A percentile compares a stretch with the other conserved stretches of the same genome.
These are phyloP conservation scores for Nymphicus hollandicus DNA, from an alignment of 2,113 vertebrate genomes.

Conservation along the genomic window DNA sequence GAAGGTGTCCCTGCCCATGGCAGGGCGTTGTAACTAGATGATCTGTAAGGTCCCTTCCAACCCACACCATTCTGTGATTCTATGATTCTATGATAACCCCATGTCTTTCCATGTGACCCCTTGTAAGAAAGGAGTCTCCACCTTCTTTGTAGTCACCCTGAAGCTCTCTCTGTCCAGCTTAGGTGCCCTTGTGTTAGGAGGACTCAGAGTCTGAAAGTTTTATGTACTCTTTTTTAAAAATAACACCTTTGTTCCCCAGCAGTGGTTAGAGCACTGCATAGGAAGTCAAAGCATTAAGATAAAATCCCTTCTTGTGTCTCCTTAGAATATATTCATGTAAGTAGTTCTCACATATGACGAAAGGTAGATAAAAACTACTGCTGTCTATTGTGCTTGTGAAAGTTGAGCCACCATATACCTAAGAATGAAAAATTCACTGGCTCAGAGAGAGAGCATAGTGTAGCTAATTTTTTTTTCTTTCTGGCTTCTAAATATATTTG, in stretches of 20 bases:
- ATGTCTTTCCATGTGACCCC: background rate
- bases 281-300: background rate
- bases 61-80: background rate
- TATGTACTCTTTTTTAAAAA: background rate
- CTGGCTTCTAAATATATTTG: background rate
- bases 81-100: background rate
- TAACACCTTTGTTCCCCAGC: fast-evolving
- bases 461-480: background rate
- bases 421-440: background rate
- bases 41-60: background rate
- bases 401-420: background rate
- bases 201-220: background rate
- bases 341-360: background rate
- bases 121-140: background rate
- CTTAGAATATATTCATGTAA: background rate
- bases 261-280: background rate
- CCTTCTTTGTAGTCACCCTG: background rate
- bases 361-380: background rate
- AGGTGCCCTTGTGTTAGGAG: background rate
- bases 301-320: background rate
- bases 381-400: background rate
- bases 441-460: background rate
- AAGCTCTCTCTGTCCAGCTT: background rate
- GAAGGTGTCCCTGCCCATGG: background rate
- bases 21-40: background rate